Evolutionary conservation across 2,888 invertebrate species (phyloP).

Genomic region (Gisinianus flammeolus): DNA sequence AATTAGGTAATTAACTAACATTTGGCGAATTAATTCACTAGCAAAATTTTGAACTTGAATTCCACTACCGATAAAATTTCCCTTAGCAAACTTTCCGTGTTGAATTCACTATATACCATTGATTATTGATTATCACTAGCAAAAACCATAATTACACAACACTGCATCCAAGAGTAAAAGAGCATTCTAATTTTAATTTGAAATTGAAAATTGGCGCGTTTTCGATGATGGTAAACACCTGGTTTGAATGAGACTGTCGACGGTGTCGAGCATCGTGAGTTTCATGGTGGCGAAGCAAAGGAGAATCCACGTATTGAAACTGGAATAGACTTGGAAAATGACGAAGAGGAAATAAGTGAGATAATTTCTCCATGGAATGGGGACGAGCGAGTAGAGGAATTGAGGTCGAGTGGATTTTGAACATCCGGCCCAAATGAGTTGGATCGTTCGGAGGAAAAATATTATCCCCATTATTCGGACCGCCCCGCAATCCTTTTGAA

Average conservation of each 20-base stretch:
- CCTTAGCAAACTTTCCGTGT: no score
- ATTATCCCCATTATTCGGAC: not conserved
- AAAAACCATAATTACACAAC: no score
- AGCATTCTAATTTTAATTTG: no score
- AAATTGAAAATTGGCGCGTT: no score
- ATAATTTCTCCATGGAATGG: not conserved
- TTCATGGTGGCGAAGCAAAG: not conserved
- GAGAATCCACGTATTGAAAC: not conserved
- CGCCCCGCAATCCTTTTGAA: not conserved
- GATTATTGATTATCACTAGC: no score
- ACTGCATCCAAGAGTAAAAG: no score
- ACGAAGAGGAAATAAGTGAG: not conserved
- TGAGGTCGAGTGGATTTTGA: not conserved
- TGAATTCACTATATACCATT: no score
- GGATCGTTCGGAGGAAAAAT: not conserved
- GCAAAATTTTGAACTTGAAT: no score
- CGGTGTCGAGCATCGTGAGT: not conserved
- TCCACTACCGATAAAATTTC: no score
- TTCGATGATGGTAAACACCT: no score
- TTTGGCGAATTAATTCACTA: no score
- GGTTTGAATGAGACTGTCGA: not conserved
- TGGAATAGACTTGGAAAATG: not conserved
- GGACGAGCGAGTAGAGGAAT: not conserved
- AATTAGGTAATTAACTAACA: no score
- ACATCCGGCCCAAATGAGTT: not conserved